phyloP scores from a whole-genome alignment of 2,888 invertebrate species.

The Eilema griseolum region DNA sequence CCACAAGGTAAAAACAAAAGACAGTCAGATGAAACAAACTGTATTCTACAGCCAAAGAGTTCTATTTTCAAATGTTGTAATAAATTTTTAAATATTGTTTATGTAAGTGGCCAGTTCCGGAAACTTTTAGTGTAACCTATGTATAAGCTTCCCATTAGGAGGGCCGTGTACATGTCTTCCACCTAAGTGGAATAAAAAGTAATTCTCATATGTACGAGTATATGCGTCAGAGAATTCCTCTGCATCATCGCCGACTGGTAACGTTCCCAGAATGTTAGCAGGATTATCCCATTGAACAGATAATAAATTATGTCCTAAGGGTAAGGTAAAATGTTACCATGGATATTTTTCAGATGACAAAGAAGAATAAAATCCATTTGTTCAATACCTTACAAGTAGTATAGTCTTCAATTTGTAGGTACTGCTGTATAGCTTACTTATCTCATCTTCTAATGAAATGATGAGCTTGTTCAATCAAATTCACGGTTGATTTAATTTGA shows the following conservation, averaged over 20 bases:
- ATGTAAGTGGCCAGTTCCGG: too few relatives aligned
- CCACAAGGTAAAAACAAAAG: too few relatives aligned
- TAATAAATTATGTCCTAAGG: constrained; percentile 3
- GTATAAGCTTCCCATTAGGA: too few relatives aligned
- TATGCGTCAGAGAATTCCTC: neutral
- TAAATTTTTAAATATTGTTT: too few relatives aligned
- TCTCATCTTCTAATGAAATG: neutral
- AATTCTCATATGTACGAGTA: too few relatives aligned
- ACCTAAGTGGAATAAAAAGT: too few relatives aligned
- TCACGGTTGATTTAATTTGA: neutral
- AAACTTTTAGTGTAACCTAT: too few relatives aligned
- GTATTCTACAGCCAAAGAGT: too few relatives aligned
- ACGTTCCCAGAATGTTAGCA: neutral
- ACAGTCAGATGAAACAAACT: too few relatives aligned
- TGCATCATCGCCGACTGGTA: neutral
- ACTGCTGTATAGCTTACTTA: neutral
- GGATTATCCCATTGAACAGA: constrained; percentile 3
- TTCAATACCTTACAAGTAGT: neutral
- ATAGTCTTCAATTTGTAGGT: neutral
- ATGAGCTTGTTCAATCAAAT: neutral
- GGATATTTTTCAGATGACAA: neutral
- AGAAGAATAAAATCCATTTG: neutral
- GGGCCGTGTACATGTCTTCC: too few relatives aligned
- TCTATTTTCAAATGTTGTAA: too few relatives aligned
- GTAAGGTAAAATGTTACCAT: constrained; percentile 1